Percentiles rank a stretch among this genome's conserved stretches.
Evolutionary conservation across 2,888 invertebrate genomes (phyloP).

Genomic region (Chironomus tentans): DNA sequence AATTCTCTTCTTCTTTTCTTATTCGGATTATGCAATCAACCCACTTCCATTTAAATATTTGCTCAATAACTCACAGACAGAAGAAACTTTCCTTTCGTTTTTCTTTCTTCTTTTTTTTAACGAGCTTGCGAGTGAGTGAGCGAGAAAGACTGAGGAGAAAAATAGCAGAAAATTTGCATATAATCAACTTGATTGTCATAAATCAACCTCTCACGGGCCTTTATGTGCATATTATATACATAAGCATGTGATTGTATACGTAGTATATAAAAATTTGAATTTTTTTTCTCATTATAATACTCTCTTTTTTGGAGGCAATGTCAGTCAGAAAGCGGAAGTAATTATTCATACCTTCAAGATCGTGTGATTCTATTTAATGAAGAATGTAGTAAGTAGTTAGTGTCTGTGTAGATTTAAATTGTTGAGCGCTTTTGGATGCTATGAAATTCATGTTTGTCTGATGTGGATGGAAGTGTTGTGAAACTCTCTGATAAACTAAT

Average conservation of each 20-base stretch:
- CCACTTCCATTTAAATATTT: conserved; percentile 26
- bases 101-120: conserved; percentile 10
- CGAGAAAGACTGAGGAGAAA: background rate
- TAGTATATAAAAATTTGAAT: background rate
- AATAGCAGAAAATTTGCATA: conserved; percentile 18
- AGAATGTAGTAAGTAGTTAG: background rate
- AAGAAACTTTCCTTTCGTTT: background rate
- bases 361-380: background rate
- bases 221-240: background rate
- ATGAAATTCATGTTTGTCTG: too few relatives aligned
- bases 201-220: conserved; percentile 8
- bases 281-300: background rate
- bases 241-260: background rate
- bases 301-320: conserved; percentile 1
- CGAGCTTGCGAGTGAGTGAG: conserved; percentile 5
- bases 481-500: too few relatives aligned
- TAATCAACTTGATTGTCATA: conserved; percentile 24
- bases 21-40: conserved; percentile 18
- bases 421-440: too few relatives aligned
- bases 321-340: conserved; percentile 21
- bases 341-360: conserved; percentile 17
- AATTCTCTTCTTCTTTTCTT: background rate
- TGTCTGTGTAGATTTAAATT: too few relatives aligned
- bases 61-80: conserved; percentile 23
- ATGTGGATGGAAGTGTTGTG: too few relatives aligned